Percentiles rank a stretch among this genome's conserved stretches.
Conservation (phyloP, 2,113 vertebrate genomes). For the Gasterosteus nipponicus region DNA sequence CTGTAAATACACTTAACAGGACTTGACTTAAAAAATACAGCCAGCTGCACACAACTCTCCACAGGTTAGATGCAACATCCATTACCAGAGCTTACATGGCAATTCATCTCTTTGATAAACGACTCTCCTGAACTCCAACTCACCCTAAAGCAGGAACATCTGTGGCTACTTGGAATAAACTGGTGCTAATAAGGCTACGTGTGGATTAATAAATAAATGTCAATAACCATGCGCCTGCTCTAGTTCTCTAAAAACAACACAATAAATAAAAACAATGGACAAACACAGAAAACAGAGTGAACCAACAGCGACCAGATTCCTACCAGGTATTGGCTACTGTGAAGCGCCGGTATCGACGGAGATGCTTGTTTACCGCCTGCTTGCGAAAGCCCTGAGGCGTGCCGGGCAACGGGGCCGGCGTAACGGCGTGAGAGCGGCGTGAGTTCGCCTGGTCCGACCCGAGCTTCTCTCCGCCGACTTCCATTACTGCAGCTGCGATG, state of each 20-base stretch:
- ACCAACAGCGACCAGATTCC: constrained; percentile 40
- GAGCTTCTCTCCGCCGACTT: constrained; percentile 79
- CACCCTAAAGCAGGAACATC: not conserved
- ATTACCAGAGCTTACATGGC: constrained; percentile 1
- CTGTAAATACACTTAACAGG: not conserved
- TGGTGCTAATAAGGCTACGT: not conserved
- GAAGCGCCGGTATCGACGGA: constrained; percentile 89
- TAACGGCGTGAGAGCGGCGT: constrained; percentile 80
- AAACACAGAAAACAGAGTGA: not conserved
- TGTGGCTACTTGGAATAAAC: constrained; percentile 32
- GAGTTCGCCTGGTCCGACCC: constrained; percentile 69
- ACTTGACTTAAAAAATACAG: not conserved
- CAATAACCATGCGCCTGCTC: not conserved
- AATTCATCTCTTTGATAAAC: not conserved
- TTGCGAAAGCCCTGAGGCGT: constrained; percentile 89
- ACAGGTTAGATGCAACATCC: not conserved
- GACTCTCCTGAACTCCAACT: constrained; percentile 5
- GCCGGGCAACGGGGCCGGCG: constrained; percentile 82
- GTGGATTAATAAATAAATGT: not conserved
- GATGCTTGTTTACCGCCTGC: constrained; percentile 87
- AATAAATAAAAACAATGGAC: not conserved
- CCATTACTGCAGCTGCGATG: constrained; percentile 21
- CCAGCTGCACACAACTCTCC: not conserved
- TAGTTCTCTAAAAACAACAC: not conserved
- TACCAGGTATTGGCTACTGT: constrained; percentile 91